Percentiles rank a stretch among this genome's conserved stretches.
Evolutionary conservation across 2,888 invertebrate species (phyloP).

Genomic region (Xestia c-nigrum): DNA sequence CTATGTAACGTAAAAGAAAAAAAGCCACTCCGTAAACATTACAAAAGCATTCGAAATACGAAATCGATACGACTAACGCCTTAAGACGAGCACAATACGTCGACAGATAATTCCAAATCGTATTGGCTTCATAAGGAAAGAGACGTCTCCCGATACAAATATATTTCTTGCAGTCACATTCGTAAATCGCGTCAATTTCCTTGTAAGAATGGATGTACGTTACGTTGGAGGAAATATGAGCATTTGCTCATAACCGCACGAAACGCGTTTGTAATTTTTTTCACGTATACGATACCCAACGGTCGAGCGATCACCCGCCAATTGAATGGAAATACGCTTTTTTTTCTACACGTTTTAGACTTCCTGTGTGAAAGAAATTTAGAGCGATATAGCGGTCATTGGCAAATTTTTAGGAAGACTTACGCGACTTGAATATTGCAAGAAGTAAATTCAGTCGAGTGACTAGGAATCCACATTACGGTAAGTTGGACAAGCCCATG

Average conservation of each 20-base stretch:
- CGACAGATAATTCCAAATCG: constrained; percentile 59
- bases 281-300: constrained; percentile 74
- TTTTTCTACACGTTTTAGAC: constrained; percentile 59
- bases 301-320: constrained; percentile 60
- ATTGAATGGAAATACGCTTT: constrained; percentile 63
- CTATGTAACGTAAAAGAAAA: constrained; percentile 8
- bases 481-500: neutral
- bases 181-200: constrained; percentile 58
- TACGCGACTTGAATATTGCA: constrained; percentile 36
- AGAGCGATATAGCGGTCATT: constrained; percentile 43
- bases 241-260: constrained; percentile 50
- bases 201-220: constrained; percentile 36
- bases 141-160: constrained; percentile 50
- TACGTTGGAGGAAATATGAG: constrained; percentile 51
- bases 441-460: neutral
- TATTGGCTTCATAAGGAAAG: constrained; percentile 62
- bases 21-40: constrained; percentile 16
- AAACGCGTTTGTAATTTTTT: constrained; percentile 70
- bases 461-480: neutral
- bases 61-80: constrained; percentile 45
- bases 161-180: constrained; percentile 52
- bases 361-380: constrained; percentile 55
- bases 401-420: constrained; percentile 13
- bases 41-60: constrained; percentile 34
- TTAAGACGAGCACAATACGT: constrained; percentile 44